These are phyloP conservation scores for Sprattus sprattus DNA, from an alignment of 2,113 vertebrate species.

Conservation along the genomic window DNA sequence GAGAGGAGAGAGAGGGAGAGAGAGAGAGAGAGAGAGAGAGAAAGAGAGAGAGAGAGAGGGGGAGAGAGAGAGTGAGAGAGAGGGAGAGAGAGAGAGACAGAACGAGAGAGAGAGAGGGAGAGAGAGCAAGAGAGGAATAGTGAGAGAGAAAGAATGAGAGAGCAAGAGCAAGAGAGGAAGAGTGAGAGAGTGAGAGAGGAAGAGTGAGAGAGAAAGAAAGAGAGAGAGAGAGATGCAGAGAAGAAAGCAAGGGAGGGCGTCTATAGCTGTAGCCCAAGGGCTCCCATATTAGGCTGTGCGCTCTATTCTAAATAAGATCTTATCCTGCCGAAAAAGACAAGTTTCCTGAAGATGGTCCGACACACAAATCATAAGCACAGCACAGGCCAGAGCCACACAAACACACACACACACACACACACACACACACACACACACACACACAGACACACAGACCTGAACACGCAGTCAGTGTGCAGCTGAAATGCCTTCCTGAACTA, in stretches of 20 bases:
- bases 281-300: not conserved
- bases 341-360: not conserved
- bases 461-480: not conserved
- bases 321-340: not conserved
- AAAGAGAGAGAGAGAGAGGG: not conserved
- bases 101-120: not conserved
- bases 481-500: not conserved
- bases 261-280: not conserved
- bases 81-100: slow-evolving; percentile 36
- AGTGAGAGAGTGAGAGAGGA: not conserved
- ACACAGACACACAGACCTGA: not conserved
- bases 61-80: not conserved
- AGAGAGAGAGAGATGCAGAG: not conserved
- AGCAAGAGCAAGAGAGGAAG: not conserved
- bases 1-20: no score
- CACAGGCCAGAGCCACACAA: not conserved
- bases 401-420: no score
- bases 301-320: slow-evolving; percentile 12
- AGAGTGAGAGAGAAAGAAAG: not conserved
- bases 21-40: no score
- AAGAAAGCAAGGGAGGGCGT: not conserved
- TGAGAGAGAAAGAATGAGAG: not conserved
- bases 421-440: no score
- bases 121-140: no score
- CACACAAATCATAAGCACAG: not conserved